Evolutionary conservation across 2,888 invertebrate species (phyloP).

Genomic region (Pogonocherus hispidulus): DNA sequence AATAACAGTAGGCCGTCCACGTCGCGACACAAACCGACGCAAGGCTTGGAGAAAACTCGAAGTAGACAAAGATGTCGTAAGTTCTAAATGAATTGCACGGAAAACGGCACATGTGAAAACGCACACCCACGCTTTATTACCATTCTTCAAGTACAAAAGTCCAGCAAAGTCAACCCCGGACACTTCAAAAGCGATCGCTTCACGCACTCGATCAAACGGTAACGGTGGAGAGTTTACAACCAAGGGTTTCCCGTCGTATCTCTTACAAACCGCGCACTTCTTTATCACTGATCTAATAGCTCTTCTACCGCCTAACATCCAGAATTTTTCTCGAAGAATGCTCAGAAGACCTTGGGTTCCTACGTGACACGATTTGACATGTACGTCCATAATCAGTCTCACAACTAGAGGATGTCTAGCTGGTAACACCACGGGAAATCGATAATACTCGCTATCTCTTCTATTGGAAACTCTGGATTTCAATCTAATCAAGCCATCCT

Average conservation of each 20-base stretch:
- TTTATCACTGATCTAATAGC: slow-evolving; percentile 40
- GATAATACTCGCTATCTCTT: slow-evolving; percentile 34
- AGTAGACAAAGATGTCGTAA: slow-evolving; percentile 55
- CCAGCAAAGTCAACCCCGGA: slow-evolving; percentile 63
- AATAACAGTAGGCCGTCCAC: slow-evolving; percentile 58
- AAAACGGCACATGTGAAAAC: slow-evolving; percentile 65
- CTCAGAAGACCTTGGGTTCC: slow-evolving; percentile 46
- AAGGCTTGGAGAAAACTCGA: slow-evolving; percentile 57
- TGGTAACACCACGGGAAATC: slow-evolving; percentile 40
- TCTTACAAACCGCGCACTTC: slow-evolving; percentile 47
- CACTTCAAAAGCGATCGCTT: slow-evolving; percentile 56
- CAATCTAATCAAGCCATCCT: slow-evolving; percentile 30
- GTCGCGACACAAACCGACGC: slow-evolving; percentile 58
- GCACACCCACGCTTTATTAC: slow-evolving; percentile 58
- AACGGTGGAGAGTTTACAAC: slow-evolving; percentile 50
- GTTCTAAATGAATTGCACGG: slow-evolving; percentile 63
- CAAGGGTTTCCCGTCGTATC: slow-evolving; percentile 46
- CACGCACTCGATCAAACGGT: slow-evolving; percentile 55
- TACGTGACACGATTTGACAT: slow-evolving; percentile 40
- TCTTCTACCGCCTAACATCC: slow-evolving; percentile 49
- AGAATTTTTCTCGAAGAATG: slow-evolving; percentile 49
- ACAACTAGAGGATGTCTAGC: slow-evolving; percentile 34
- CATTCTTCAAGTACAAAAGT: slow-evolving; percentile 57
- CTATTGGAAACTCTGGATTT: slow-evolving; percentile 33
- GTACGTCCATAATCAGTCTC: slow-evolving; percentile 33